phyloP scores from a whole-genome alignment of 2,113 vertebrate species.

The Neodon shergylaensis region DNA sequence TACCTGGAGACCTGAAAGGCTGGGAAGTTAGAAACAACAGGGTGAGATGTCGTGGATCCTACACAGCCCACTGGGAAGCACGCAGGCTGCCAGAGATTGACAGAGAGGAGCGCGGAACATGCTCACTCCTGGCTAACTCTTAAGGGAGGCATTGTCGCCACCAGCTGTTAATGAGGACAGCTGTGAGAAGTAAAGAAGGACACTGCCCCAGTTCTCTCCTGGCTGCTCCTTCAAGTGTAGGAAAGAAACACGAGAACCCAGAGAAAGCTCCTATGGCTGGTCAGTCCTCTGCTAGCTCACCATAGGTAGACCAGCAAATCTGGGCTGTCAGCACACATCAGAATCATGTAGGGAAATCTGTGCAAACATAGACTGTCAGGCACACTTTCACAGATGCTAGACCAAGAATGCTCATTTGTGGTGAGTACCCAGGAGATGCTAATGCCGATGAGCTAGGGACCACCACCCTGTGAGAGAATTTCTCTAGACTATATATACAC shows the following conservation, averaged over 20 bases:
- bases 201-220: conserved; percentile 71
- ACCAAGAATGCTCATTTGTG: not conserved
- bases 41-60: not conserved
- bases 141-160: conserved; percentile 71
- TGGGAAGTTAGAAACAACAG: not conserved
- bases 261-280: conserved; percentile 11
- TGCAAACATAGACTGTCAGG: not conserved
- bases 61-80: not conserved
- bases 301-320: not conserved
- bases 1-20: not conserved
- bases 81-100: not conserved
- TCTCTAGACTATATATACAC: not conserved
- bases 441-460: not conserved
- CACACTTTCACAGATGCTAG: not conserved
- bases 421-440: not conserved
- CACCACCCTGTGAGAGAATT: not conserved
- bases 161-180: conserved; percentile 70
- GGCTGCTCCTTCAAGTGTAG: conserved; percentile 18
- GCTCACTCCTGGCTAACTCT: conserved; percentile 18
- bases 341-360: not conserved
- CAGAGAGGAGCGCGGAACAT: not conserved
- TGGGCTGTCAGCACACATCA: not conserved
- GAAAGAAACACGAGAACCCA: conserved; percentile 24
- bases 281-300: not conserved
- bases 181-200: conserved; percentile 64